These are phyloP conservation scores for Loriculus beryllinus DNA, from an alignment of 2,797 vertebrate species.

Conservation along the genomic window DNA sequence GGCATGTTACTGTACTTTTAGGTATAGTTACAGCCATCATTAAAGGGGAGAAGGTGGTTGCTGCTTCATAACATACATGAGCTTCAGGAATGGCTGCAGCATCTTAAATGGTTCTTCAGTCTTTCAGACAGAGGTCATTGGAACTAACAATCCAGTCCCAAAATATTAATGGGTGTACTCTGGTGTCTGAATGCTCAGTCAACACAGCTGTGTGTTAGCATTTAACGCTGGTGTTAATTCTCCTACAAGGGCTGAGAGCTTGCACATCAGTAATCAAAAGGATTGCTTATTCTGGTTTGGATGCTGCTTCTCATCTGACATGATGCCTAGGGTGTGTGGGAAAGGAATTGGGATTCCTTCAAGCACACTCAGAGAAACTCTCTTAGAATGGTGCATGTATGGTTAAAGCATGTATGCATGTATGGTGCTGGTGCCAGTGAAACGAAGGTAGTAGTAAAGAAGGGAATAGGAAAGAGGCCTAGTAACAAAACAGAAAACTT, in stretches of 20 bases:
- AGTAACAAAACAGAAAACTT: background rate
- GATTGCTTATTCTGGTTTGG: background rate
- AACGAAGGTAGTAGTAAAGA: background rate
- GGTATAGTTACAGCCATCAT: background rate
- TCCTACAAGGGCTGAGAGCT: background rate
- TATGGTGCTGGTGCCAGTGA: background rate
- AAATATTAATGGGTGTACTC: background rate
- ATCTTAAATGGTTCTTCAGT: background rate
- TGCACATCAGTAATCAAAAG: background rate
- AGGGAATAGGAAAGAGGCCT: background rate
- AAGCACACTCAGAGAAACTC: background rate
- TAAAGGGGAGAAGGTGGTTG: background rate
- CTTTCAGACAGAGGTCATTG: background rate
- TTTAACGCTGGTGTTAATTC: background rate
- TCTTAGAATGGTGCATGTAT: accelerated
- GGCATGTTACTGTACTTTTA: background rate
- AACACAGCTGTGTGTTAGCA: too few species aligned
- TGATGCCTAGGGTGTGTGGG: background rate
- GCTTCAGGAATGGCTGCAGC: background rate
- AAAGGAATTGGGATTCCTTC: background rate
- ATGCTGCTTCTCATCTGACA: background rate
- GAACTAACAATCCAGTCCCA: background rate
- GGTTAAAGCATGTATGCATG: background rate
- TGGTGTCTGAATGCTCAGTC: background rate
- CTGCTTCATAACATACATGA: background rate